A percentile compares a stretch with the other conserved stretches of the same genome.
Conservation (phyloP, 2,113 vertebrate genomes). For the Chaetodon auriga region DNA sequence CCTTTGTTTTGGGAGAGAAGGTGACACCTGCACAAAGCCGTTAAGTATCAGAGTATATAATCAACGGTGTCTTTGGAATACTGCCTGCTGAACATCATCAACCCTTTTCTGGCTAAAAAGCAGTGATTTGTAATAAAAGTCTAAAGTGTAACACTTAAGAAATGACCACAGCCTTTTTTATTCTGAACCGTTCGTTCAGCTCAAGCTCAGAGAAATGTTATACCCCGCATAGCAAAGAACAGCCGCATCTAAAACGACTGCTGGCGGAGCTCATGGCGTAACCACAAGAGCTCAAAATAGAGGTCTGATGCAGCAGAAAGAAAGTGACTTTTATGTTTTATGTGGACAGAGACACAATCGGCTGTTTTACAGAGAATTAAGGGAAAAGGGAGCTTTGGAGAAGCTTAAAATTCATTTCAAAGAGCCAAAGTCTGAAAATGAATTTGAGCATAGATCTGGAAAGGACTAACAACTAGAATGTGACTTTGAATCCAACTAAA, state of each 20-base stretch:
- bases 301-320: conserved; percentile 11
- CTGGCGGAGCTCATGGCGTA: background rate
- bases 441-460: background rate
- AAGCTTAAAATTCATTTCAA: background rate
- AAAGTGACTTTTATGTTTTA: background rate
- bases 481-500: background rate
- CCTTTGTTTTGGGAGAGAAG: background rate
- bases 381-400: background rate
- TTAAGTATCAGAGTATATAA: background rate
- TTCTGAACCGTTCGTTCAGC: background rate
- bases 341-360: background rate
- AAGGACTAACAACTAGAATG: background rate
- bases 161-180: background rate
- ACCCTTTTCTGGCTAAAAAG: background rate
- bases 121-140: background rate
- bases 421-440: too few species aligned
- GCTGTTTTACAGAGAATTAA: background rate
- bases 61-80: background rate
- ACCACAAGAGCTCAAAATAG: conserved; percentile 2
- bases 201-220: background rate
- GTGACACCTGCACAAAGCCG: background rate
- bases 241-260: conserved; percentile 12
- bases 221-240: background rate
- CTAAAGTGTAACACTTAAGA: background rate
- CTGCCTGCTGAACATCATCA: background rate